Base-by-base conservation (phyloP, 2,888 invertebrate species). In the Autographa gamma region DNA sequence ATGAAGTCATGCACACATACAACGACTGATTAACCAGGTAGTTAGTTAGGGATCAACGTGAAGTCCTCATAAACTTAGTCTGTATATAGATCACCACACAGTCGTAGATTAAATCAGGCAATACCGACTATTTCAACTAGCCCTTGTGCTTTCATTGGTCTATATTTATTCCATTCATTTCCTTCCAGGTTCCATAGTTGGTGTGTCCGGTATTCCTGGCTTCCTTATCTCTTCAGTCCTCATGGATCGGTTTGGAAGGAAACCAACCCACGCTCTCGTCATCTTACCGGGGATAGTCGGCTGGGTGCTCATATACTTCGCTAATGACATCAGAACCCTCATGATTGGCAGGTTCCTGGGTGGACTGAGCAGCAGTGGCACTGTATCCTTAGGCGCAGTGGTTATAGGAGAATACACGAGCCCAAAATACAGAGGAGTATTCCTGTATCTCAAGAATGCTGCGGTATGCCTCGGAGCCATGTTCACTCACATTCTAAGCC, bases 341-440 rank as follows among this genome's bases (percentile, higher is more conserved):
- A 80, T 83, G 81, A 68, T 38, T 7, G 82, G 83, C 11, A 60
- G 80, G 19, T 64, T 77, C n/a, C 48, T 83, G 0, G 25, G 73
- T 0, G 83, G 82, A 7, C 0, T 81, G 8, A 68, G 80, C 31
- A 56, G 74, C 8, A 71, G 63, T 0, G 81, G 71, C 0, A 81
- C 81, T 0, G 77, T 79, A 0, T 82, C 94, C 0, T 76, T 92
- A 8, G 87, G 87, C 16, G 88, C 93, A 0, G 90, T 96, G 7
- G 93, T 94, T 68, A 91, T 95, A 38, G 93, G 93, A 43, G 96
- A 96, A 85, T 93, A 90, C 11, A 91, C 92, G 1, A 91, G 93
- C 60, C 96, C 96, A 0, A 92, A 91, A 72, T 91, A 96, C 58
- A 91, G 97, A 60, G 96, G 97, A 8, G 90, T 96, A 3, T 90